Base-by-base conservation (phyloP, 2,888 invertebrate genomes). In the Tetrapedia diversipes region DNA sequence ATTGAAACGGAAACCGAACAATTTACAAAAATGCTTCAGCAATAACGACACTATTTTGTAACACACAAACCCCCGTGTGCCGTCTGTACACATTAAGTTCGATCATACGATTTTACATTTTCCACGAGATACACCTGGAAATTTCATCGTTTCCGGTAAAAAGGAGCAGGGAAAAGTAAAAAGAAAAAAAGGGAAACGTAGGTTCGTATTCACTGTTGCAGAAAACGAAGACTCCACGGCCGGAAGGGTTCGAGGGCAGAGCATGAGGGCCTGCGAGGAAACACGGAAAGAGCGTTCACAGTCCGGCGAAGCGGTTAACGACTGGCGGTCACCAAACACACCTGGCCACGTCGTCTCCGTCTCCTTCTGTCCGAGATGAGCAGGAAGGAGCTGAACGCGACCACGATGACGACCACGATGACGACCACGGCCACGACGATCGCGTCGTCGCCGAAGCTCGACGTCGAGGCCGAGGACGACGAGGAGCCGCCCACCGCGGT, bases 281-380 rank as follows among this genome's bases (percentile, higher is more conserved):
- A 84, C 82, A 81, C 86, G 85, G 86, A 86, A 86, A 85, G 84
- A 86, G 87, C 85, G 85, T 88, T 89, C 86, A 88, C 90, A 87
- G 88, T 89, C 87, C 84, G 89, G 80, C 87, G 89, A 87, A 88
- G 86, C 86, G 83, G 84, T 87, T 88, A 90, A 89, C 83, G 79
- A 86, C 76, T 73, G 79, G 79, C 53, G 56, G 70, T 73, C 80
- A 71, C 67, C 83, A 70, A 69, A 83, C 77, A 72, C 82, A 77
- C 78, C 75, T 79, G 79, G 80, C 76, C 72, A 81, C 79, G 77
- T 82, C 79, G 77, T 82, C 71, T 41, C 60, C 56, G 72, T 67
- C 59, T 47, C 60, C 59, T 45, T 47, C 43, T 57, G 29, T 29
- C 27, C 66, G 77, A 66, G 79, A 83, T 83, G 83, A 83, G 76